Base-by-base conservation (phyloP, 2,113 vertebrate genomes). In the Microcebus murinus region DNA sequence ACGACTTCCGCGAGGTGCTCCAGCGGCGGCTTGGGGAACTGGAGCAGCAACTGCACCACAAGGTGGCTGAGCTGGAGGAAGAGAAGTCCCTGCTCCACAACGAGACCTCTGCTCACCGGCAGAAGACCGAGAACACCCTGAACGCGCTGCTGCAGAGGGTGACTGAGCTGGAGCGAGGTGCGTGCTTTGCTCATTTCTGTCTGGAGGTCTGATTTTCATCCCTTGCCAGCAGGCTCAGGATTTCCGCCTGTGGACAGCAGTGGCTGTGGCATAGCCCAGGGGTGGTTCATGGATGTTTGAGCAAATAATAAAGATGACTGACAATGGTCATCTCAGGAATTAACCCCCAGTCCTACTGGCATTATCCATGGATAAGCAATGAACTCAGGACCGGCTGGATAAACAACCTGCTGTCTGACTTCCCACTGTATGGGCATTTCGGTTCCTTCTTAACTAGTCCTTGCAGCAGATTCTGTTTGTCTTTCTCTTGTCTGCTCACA, bases 51-150 rank as follows among this genome's bases (percentile, higher is more conserved):
- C 99, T 99, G 50, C 98, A 99, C 23, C 99, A 98, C 98, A 99
- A 99, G 98, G 99, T 99, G 98, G 99, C 99, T 0, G 99, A 99
- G 98, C 99, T 99, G 59, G 99, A 99, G 98, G 99, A 99, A 76
- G 99, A 99, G 98, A 99, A 99, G 94, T 99, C 99, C 31, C 98
- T 99, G 98, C 99, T 99, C 14, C 99, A 99, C 98, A 99, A 99
- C 1, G 99, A 99, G 98, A 99, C 99, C 0, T 99, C 99, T 0
- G 99, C 99, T 86, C 99, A 99, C 96, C 98, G 99, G 87, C 99
- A 99, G 97, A 99, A 99, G 98, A 99, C 99, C 0, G 99, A 99
- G 97, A 99, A 97, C 29, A 98, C 99, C 10, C 98, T 99, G 97
- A 99, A 99, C 39, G 99, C 99, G 0, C 98, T 99, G 97, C 98